phyloP scores from a whole-genome alignment of 2,888 invertebrate genomes.

The Labia minor region DNA sequence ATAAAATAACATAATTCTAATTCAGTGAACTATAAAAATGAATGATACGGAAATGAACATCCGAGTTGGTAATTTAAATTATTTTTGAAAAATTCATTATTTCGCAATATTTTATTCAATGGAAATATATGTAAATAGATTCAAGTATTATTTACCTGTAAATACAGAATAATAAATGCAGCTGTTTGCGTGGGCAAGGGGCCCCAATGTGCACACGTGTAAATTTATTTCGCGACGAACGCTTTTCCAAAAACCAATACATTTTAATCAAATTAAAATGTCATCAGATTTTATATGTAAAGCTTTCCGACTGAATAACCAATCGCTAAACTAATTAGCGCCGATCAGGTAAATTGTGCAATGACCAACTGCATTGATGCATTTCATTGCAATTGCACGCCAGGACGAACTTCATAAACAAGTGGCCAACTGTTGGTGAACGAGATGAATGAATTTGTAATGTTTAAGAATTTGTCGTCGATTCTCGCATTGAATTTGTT shows the following conservation, averaged over 20 bases:
- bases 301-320: background rate
- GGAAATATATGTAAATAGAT: background rate
- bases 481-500: too few species aligned
- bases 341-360: conserved; percentile 13
- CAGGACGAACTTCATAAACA: background rate
- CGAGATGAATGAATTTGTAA: too few species aligned
- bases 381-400: background rate
- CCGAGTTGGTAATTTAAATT: too few species aligned
- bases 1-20: too few species aligned
- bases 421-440: background rate
- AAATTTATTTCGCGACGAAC: conserved; percentile 13
- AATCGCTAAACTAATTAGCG: background rate
- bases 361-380: background rate
- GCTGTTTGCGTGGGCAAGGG: background rate
- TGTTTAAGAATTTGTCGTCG: too few species aligned
- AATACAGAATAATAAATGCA: conserved; percentile 8
- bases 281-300: conserved; percentile 13
- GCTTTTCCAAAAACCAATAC: conserved; percentile 4
- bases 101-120: background rate
- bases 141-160: background rate
- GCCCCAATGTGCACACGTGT: background rate
- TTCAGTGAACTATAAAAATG: too few species aligned
- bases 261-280: conserved; percentile 13
- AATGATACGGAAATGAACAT: too few species aligned
- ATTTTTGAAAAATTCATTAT: background rate